Evolutionary conservation across 2,113 vertebrate species (phyloP).

Genomic region (Syngnathus typhle): DNA sequence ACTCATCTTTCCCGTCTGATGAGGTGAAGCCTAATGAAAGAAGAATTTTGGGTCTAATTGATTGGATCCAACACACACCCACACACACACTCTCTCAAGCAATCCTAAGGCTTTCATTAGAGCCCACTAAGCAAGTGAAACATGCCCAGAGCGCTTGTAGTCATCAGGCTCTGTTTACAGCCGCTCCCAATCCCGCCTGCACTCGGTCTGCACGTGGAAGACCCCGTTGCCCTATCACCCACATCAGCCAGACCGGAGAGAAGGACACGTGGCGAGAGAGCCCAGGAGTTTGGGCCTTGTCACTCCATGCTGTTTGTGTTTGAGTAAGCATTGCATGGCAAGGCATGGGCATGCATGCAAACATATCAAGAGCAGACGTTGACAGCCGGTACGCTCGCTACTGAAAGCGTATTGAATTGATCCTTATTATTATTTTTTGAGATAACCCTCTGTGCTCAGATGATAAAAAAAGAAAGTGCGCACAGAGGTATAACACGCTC

Average conservation of each 20-base stretch:
- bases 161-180: conserved; percentile 49
- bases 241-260: conserved; percentile 28
- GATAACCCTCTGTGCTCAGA: not conserved
- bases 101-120: conserved; percentile 41
- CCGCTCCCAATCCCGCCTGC: conserved; percentile 38
- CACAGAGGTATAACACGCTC: not conserved
- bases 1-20: not conserved
- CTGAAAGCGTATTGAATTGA: no score
- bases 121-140: conserved; percentile 50
- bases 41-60: not conserved
- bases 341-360: conserved; percentile 46
- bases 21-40: not conserved
- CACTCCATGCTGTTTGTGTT: conserved; percentile 54
- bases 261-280: conserved; percentile 54
- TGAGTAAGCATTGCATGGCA: conserved; percentile 41
- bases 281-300: conserved; percentile 39
- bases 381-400: conserved; percentile 9
- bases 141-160: conserved; percentile 47
- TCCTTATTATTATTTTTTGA: no score
- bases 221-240: conserved; percentile 42
- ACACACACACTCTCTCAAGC: conserved; percentile 13
- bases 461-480: not conserved
- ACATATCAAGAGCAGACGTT: conserved; percentile 37
- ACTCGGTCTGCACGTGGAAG: conserved; percentile 38
- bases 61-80: not conserved